Evolutionary conservation across 2,797 vertebrate genomes (phyloP), one percentile per base, ranked within the genome.

Genomic region (Chaunax sp.): DNA sequence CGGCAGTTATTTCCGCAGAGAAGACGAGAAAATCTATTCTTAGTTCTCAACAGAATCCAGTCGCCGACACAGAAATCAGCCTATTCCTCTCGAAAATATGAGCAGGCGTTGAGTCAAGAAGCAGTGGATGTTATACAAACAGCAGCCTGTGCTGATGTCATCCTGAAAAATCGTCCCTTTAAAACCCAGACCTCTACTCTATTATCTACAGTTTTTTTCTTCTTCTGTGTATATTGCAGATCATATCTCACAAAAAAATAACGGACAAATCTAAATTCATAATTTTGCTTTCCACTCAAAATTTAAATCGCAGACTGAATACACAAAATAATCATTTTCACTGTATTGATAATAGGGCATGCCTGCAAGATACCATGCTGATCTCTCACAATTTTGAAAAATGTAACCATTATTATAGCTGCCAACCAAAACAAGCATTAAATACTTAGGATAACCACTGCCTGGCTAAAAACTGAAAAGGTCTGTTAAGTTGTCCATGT

Each of bases 1-100:
- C 59, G 23, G 80, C 80, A 69, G 87, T 85, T 81, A 87, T 92
- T 92, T 91, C 90, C 84, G 79, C 87, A 81, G 81, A 43, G n/a
- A 75, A 88, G 82, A 85, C 58, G 77, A 87, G 86, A 72, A 88
- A 72, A 73, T 92, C 89, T 23, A 14, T 92, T 86, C 81, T 79
- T 83, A 89, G 75, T 87, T 93, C 86, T 86, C 77, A 90, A 89
- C 82, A 81, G 83, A 85, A 89, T 90, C 83, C 81, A 84, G 74
- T 83, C 72, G 66, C 61, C 45, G 60, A 82, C 61, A 77, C 82
- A 47, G 77, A 69, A 78, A 81, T 80, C 82, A 78, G 83, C 81
- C 84, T 85, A 61, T 87, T 87, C 77, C 84, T 91, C 84, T 84
- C 72, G 73, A 85, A 86, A 88, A 89, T 86, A 82, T 54, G 81